Conservation (phyloP, 64 coral and sea anemone species). For the Trachythela sp. region DNA sequence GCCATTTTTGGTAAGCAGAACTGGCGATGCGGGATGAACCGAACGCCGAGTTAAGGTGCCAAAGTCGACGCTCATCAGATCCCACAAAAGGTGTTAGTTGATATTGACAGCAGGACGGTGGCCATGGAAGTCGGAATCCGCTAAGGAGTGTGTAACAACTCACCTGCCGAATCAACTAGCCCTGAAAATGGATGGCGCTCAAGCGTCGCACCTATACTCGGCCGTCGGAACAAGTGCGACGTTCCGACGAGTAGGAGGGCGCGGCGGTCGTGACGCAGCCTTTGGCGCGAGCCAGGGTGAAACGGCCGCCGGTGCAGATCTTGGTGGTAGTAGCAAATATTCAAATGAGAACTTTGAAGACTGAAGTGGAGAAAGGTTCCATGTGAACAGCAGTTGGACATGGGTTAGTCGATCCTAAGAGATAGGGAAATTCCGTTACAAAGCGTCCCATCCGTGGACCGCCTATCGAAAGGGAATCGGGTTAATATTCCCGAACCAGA, state of each 20-base stretch:
- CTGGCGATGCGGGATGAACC: too few relatives aligned
- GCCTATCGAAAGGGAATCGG: not conserved
- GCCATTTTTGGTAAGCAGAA: too few relatives aligned
- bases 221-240: slow-evolving; percentile 1
- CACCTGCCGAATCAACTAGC: too few relatives aligned
- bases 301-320: slow-evolving; percentile 43
- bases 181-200: too few relatives aligned
- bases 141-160: too few relatives aligned
- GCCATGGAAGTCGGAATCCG: too few relatives aligned
- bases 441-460: too few relatives aligned
- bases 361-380: not conserved
- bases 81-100: slow-evolving; percentile 38
- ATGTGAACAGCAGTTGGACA: too few relatives aligned
- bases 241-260: slow-evolving; percentile 53
- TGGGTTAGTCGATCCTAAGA: slow-evolving; percentile 9
- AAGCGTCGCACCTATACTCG: slow-evolving; percentile 22
- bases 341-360: slow-evolving; percentile 12
- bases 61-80: slow-evolving; percentile 21
- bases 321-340: slow-evolving; percentile 6
- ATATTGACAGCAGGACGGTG: not conserved
- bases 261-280: slow-evolving; percentile 40
- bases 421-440: not conserved
- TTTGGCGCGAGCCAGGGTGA: slow-evolving; percentile 35
- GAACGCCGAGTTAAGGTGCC: slow-evolving; percentile 25
- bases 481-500: slow-evolving; percentile 23